phyloP scores from a whole-genome alignment of 2,888 invertebrate species.

The Temnothorax unifasciatus region DNA sequence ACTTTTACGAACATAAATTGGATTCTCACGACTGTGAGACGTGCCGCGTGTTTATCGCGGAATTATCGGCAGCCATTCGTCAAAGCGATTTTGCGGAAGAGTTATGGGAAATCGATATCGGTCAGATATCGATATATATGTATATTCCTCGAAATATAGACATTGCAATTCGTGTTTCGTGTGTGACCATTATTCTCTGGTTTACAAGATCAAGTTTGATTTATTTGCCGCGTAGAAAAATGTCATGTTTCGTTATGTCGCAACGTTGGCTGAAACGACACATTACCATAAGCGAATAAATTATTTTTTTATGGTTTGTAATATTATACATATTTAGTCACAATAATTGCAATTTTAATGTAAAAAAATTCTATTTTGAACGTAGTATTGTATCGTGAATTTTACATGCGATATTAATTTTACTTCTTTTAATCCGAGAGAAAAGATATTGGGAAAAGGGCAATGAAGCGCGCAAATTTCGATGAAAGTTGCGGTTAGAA shows the following conservation, averaged over 20 bases:
- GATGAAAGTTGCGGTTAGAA: conserved; percentile 42
- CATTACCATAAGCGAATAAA: neutral
- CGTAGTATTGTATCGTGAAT: neutral
- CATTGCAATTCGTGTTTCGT: conserved; percentile 18
- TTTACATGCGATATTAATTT: neutral
- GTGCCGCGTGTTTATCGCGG: conserved; percentile 17
- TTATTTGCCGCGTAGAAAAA: conserved; percentile 9
- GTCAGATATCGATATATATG: neutral
- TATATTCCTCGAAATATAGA: conserved; percentile 4
- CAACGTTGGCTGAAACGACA: neutral
- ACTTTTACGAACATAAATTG: conserved; percentile 23
- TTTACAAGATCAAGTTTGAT: conserved; percentile 11
- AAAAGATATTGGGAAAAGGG: neutral
- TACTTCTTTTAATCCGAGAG: neutral
- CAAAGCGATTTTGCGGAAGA: conserved; percentile 44
- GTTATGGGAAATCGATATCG: conserved; percentile 50
- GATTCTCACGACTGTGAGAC: conserved; percentile 15
- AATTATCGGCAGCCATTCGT: conserved; percentile 54
- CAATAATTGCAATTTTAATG: neutral
- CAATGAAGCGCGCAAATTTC: neutral
- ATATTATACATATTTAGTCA: conserved; percentile 11
- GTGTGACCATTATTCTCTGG: conserved; percentile 31
- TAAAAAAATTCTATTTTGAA: neutral
- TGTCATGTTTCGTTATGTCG: neutral
- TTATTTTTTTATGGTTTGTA: neutral